phyloP scores from a whole-genome alignment of 2,888 invertebrate species.

The Yponomeuta malinellus region DNA sequence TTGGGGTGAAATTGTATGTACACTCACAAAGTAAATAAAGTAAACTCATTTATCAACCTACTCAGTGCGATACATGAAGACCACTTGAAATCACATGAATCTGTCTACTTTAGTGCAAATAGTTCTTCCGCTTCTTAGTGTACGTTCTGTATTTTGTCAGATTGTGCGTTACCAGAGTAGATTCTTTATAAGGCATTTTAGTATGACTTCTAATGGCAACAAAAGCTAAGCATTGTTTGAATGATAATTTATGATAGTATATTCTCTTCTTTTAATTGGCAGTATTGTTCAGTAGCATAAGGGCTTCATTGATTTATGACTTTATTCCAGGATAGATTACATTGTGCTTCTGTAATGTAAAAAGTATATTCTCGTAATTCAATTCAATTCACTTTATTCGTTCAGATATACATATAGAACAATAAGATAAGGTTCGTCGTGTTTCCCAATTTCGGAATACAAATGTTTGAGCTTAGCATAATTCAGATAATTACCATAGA shows the following conservation, averaged over 20 bases:
- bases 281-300: slow-evolving; percentile 1
- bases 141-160: background rate
- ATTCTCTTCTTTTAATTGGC: background rate
- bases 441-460: too few relatives aligned
- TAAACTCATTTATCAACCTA: too few relatives aligned
- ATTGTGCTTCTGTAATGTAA: background rate
- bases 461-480: too few relatives aligned
- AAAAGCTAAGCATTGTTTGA: background rate
- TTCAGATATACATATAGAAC: too few relatives aligned
- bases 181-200: background rate
- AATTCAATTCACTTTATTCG: too few relatives aligned
- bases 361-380: background rate
- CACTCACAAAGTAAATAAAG: too few relatives aligned
- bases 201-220: background rate
- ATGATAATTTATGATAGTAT: background rate
- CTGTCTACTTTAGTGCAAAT: background rate
- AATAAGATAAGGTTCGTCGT: too few relatives aligned
- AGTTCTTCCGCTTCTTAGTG: background rate
- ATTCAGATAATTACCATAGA: too few relatives aligned
- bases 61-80: too few relatives aligned
- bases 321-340: background rate
- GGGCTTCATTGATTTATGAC: background rate
- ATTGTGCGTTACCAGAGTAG: background rate
- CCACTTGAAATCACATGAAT: background rate
- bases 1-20: too few relatives aligned